Evolutionary conservation across 92 coral and sea anemone genomes (phyloP), one percentile per base, ranked within the genome.

Genomic region (Actinostola sp.): DNA sequence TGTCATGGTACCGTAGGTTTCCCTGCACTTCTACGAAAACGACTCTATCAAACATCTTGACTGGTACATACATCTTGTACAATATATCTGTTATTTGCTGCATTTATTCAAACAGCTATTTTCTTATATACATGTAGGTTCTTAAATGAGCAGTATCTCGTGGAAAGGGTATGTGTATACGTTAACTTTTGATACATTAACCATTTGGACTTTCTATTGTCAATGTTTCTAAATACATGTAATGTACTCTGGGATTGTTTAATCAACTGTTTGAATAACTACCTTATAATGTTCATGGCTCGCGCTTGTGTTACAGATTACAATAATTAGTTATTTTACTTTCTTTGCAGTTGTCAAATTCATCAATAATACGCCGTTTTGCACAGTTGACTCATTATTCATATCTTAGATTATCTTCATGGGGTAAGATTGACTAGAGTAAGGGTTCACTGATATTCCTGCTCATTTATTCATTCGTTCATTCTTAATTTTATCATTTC

Each of bases 371-470:
- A 17, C 82, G 88, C 3, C 82, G 88, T n/a, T 72, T 82, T 68
- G 88, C 88, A 30, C 88, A 82, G 78, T 57, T 82, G 42, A 82
- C 88, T 5, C 82, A 82, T 49, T 82, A 82, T 38, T 33, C 71
- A 12, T 82, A 82, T 61, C 51, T 66, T 10, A 65, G 57, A 54
- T 13, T 67, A 46, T 35, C 88, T 46, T 32, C 71, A 16, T 82
- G 88, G 88, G 67, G 88, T 82, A 76, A 61, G 88, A 27, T 36
- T 34, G 13, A n/a, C n/a, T n/a, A n/a, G n/a, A n/a, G n/a, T n/a
- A n/a, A n/a, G n/a, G n/a, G n/a, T n/a, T n/a, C n/a, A n/a, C n/a
- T n/a, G n/a, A n/a, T n/a, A n/a, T 62, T 7, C 31, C 17, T 7
- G 34, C 8, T 14, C 16, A 71, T 13, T 19, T 25, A 16, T 3